These are phyloP conservation scores for Antennarius striatus DNA, from an alignment of 2,113 vertebrate species.

Conservation along the genomic window DNA sequence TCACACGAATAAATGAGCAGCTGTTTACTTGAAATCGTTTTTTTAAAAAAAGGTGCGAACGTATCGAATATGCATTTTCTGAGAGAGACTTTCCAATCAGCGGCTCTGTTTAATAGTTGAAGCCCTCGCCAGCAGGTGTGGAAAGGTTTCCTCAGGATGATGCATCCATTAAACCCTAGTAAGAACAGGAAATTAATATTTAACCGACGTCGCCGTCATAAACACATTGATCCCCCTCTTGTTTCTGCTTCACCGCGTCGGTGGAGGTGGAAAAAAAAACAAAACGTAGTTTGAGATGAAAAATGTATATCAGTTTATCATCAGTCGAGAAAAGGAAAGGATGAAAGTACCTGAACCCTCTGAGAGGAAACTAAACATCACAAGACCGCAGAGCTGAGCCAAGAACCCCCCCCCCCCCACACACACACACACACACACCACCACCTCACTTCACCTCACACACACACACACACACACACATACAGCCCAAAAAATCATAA, in stretches of 20 bases:
- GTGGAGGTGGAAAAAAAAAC: neutral
- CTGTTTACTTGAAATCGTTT: no score
- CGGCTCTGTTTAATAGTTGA: conserved; percentile 23
- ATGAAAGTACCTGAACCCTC: conserved; percentile 8
- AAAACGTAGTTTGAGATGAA: neutral
- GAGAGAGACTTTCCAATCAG: conserved; percentile 19
- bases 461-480: conserved; percentile 18
- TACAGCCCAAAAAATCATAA: conserved; percentile 15
- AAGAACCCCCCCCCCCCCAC: conserved; percentile 51
- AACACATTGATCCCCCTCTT: conserved; percentile 24
- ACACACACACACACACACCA: conserved; percentile 14
- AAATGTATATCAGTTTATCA: neutral
- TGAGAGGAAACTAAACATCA: conserved; percentile 65
- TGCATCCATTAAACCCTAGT: conserved; percentile 32
- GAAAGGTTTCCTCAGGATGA: conserved; percentile 25
- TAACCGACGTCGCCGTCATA: conserved; percentile 40
- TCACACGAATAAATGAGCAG: neutral
- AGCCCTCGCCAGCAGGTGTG: conserved; percentile 30
- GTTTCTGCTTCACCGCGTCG: neutral
- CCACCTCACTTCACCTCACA: conserved; percentile 18
- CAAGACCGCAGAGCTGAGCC: conserved; percentile 70
- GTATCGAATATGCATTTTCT: conserved; percentile 13
- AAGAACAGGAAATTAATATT: conserved; percentile 44
- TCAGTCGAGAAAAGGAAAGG: no score
- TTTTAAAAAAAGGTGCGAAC: conserved; percentile 10